Base-by-base conservation (phyloP, 2,113 vertebrate genomes). In the Furnarius figulus region DNA sequence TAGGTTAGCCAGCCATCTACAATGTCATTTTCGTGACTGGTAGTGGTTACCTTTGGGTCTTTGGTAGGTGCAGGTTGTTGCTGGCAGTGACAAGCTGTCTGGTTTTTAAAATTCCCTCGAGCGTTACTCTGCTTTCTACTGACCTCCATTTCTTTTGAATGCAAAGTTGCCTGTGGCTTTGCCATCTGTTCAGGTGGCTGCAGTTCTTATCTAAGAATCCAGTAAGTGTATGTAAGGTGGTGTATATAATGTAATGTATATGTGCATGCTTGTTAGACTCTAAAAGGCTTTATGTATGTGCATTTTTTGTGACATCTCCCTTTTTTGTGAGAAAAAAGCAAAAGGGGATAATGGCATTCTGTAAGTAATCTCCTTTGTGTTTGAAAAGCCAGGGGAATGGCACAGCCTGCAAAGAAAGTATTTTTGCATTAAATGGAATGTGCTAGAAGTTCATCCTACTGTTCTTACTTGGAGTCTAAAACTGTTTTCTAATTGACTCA, bases 161-260 rank as follows among this genome's bases (percentile, higher is more conserved):
- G 42, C 15, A 30, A 63, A 63, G 40, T 46, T 90, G 76, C 87
- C 83, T 5, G 16, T 2, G 12, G 93, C 79, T 93, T 89, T 85
- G 85, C 91, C 87, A 71, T 90, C 90, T 95, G 85, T 86, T 91
- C 68, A 92, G 50, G 76, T 92, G 61, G 56, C 16, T 75, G 78
- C 30, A 47, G 44, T 30, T 76, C 37, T 82, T 79, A 24, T 16
- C 33, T 68, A 46, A 75, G 53, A 56, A 40, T 79, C 24, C 33
- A 33, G 7, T 14, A 1, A 25, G 23, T 27, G 23, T 30, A 2
- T 39, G 14, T 46, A 35, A 70, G 27, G 21, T 68, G 35, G 28
- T 37, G 18, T 31, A 8, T 27, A 22, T 44, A 19, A 61, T 37
- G 7, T 44, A 19, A 61, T 37, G 7, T 30, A 2, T 35, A n/a